Percentiles rank a stretch among this genome's conserved stretches.
These are phyloP conservation scores for Tetramorium alpestre DNA, from an alignment of 1,140 invertebrate genomes.

Conservation along the genomic window DNA sequence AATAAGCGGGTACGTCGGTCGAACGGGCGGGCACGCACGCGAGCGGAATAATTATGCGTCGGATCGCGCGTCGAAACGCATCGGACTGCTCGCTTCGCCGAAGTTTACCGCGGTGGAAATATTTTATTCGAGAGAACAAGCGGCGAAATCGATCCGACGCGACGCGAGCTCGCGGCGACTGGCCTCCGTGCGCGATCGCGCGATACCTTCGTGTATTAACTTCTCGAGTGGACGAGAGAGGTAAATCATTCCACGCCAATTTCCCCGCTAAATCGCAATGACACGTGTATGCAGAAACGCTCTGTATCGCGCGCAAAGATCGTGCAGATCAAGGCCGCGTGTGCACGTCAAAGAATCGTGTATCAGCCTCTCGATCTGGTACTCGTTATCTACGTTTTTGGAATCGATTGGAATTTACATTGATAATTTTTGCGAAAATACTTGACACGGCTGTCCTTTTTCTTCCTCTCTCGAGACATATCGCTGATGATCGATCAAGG, in stretches of 20 bases:
- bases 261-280: constrained; percentile 51
- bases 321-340: not conserved
- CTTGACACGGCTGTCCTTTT: not conserved
- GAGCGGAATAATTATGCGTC: constrained; percentile 22
- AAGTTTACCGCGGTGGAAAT: not conserved
- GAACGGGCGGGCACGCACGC: not conserved
- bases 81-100: not conserved
- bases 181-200: not conserved
- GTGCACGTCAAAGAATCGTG: not conserved
- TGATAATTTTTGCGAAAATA: not conserved
- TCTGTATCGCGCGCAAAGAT: constrained; percentile 11
- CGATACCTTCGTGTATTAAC: not conserved
- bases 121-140: not conserved
- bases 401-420: not conserved
- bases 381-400: not conserved
- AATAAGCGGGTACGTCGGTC: not conserved
- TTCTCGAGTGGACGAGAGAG: not conserved
- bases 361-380: not conserved
- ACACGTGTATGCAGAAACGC: not conserved
- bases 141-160: too few relatives aligned
- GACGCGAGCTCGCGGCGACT: not conserved
- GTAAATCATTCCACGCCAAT: constrained; percentile 6
- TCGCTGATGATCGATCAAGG: not conserved
- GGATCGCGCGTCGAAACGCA: not conserved
- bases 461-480: not conserved